Conservation (phyloP, 1,140 invertebrate genomes). For the Sitobion miscanthi region DNA sequence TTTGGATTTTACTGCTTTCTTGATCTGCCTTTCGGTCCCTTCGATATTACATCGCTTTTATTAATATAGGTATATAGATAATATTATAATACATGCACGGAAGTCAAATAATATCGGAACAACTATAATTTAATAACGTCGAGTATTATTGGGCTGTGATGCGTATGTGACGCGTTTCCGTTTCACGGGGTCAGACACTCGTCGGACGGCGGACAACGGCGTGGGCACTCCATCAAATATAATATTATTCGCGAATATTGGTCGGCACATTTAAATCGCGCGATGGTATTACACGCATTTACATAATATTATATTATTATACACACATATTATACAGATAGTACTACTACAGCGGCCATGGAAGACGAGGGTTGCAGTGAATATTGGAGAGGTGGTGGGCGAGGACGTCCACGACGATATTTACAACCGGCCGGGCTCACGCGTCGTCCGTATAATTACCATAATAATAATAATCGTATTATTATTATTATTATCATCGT, state of each 20-base stretch:
- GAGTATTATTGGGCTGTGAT: not conserved
- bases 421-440: constrained; percentile 34
- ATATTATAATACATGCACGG: not conserved
- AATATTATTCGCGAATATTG: not conserved
- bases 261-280: not conserved
- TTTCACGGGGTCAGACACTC: not conserved
- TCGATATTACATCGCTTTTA: too few relatives aligned
- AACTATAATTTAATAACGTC: not conserved
- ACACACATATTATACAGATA: not conserved
- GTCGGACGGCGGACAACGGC: not conserved
- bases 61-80: too few relatives aligned
- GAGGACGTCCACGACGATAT: not conserved
- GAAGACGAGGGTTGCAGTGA: not conserved
- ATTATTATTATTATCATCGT: not conserved
- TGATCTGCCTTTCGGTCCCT: too few relatives aligned
- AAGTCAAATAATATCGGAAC: not conserved
- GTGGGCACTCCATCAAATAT: not conserved
- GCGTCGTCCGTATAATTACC: constrained; percentile 41
- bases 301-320: not conserved
- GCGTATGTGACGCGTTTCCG: not conserved
- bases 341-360: too few relatives aligned
- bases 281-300: not conserved
- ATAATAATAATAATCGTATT: constrained; percentile 51
- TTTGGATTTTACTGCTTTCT: too few relatives aligned
- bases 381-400: not conserved